These are phyloP conservation scores for Polymixis flavicincta DNA, from an alignment of 2,888 invertebrate species.

Conservation along the genomic window DNA sequence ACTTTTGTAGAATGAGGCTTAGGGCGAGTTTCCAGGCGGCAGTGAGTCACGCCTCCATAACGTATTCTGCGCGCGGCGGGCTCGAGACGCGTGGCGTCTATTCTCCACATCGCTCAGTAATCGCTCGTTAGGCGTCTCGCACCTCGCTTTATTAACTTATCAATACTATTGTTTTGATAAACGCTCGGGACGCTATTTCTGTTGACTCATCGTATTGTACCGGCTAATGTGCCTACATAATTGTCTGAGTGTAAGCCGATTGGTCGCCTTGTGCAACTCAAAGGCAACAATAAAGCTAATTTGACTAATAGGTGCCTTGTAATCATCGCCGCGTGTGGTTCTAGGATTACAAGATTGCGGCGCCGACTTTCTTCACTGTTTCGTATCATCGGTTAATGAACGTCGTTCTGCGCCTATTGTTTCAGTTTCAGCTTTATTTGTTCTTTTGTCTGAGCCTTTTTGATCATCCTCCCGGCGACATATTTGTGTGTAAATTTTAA, in stretches of 20 bases:
- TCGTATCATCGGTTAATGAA: constrained; percentile 82
- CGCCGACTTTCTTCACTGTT: constrained; percentile 79
- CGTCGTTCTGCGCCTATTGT: constrained; percentile 85
- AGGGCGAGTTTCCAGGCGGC: constrained; percentile 68
- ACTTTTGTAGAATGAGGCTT: constrained; percentile 65
- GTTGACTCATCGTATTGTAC: constrained; percentile 89
- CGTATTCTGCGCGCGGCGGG: constrained; percentile 80
- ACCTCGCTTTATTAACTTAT: constrained; percentile 89
- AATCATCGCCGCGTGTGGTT: constrained; percentile 90
- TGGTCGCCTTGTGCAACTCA: constrained; percentile 85
- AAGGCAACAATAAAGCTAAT: constrained; percentile 89
- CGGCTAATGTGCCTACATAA: constrained; percentile 84
- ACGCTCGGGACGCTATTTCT: constrained; percentile 86
- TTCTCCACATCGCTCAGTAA: constrained; percentile 81
- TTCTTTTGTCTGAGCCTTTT: constrained; percentile 66
- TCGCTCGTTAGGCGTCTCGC: constrained; percentile 87
- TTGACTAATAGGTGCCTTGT: constrained; percentile 90
- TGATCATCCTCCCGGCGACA: constrained; percentile 49
- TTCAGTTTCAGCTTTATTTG: constrained; percentile 79
- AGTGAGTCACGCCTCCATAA: constrained; percentile 83
- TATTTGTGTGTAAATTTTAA: constrained; percentile 58
- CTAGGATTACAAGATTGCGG: constrained; percentile 86
- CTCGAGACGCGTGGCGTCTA: constrained; percentile 80
- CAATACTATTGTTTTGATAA: constrained; percentile 91
- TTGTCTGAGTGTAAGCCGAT: constrained; percentile 89